A percentile compares a stretch with the other conserved stretches of the same genome.
These are phyloP conservation scores for Camponotus floridanus DNA, from an alignment of 1,140 invertebrate species.

Conservation along the genomic window DNA sequence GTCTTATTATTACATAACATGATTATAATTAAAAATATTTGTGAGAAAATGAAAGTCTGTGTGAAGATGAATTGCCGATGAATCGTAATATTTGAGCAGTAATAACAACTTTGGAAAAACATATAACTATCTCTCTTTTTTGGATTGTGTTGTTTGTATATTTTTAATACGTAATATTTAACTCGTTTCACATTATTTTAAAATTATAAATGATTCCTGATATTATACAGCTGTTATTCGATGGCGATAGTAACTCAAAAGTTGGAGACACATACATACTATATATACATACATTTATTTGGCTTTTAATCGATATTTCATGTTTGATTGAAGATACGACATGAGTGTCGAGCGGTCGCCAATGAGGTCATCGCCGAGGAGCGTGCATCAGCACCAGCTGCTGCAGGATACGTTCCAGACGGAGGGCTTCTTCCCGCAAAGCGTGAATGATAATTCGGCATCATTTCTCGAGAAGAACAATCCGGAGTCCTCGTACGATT, in stretches of 20 bases:
- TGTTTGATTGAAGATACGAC: conserved; percentile 77
- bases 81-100: background rate
- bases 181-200: conserved; percentile 27
- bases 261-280: background rate
- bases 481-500: conserved; percentile 79
- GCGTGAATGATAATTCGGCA: conserved; percentile 75
- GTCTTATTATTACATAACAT: background rate
- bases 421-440: conserved; percentile 82
- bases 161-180: background rate
- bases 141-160: background rate
- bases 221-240: background rate
- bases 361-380: conserved; percentile 74
- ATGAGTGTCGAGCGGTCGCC: conserved; percentile 77
- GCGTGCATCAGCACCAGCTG: conserved; percentile 63
- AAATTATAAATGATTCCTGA: conserved; percentile 1
- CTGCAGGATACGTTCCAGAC: conserved; percentile 72
- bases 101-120: conserved; percentile 17
- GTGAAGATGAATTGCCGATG: background rate
- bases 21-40: conserved; percentile 16
- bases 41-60: background rate
- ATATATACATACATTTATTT: background rate
- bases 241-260: background rate
- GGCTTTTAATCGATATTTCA: conserved; percentile 50
- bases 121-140: background rate
- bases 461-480: conserved; percentile 75